Conservation (phyloP, 2,113 vertebrate genomes). For the Panthera uncia region DNA sequence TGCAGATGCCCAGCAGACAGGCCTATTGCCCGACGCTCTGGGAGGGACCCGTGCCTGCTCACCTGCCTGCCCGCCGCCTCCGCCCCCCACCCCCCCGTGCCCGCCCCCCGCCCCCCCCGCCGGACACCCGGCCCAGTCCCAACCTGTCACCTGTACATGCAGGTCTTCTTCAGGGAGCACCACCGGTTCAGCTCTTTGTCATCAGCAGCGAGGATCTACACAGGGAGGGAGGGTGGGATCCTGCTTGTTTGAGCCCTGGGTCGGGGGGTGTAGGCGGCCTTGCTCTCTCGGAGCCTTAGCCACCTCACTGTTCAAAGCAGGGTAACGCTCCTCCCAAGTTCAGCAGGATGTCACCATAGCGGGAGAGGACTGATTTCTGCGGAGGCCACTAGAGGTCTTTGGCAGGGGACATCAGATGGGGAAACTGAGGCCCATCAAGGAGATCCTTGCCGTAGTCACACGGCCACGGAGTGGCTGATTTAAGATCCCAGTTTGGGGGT, state of each 20-base stretch:
- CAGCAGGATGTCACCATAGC: background rate
- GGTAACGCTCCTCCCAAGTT: background rate
- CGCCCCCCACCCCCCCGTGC: no score
- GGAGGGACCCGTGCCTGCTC: background rate
- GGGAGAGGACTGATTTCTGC: background rate
- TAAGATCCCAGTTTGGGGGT: background rate
- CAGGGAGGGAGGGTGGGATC: background rate
- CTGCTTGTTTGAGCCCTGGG: rapidly evolving
- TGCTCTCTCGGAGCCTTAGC: background rate
- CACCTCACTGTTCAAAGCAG: background rate
- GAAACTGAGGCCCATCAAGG: background rate
- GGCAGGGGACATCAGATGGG: background rate
- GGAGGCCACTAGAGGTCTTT: background rate
- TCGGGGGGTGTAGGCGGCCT: background rate
- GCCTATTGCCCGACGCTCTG: background rate
- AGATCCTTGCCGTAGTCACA: background rate
- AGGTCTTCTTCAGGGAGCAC: conserved; percentile 94
- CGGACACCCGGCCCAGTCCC: background rate
- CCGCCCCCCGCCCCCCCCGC: rapidly evolving
- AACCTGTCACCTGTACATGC: conserved; percentile 91
- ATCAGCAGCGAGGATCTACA: conserved; percentile 88
- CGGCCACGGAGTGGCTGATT: background rate
- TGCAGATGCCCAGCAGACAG: conserved; percentile 30
- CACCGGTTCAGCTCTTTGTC: conserved; percentile 94
- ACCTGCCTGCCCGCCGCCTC: rapidly evolving